Percentiles rank a stretch among this genome's conserved stretches.
Evolutionary conservation across 2,888 invertebrate species (phyloP).

Genomic region (Idaea dimidiata): DNA sequence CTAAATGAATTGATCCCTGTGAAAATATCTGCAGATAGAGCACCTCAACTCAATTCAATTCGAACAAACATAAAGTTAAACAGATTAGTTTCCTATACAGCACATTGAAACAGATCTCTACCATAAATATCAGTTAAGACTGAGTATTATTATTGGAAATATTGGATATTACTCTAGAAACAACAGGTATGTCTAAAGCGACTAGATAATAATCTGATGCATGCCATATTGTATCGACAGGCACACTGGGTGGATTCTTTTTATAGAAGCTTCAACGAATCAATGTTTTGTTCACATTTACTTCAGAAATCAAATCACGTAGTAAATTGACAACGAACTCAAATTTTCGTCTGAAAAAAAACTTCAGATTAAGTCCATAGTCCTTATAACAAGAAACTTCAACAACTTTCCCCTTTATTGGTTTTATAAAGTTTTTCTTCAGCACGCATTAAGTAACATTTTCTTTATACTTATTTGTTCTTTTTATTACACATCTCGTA

Average conservation of each 20-base stretch:
- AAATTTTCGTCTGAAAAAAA: conserved; percentile 11
- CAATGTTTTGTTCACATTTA: too few species aligned
- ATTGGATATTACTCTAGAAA: background rate
- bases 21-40: background rate
- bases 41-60: background rate
- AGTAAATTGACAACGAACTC: background rate
- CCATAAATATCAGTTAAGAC: background rate
- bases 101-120: background rate
- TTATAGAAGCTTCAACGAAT: too few species aligned
- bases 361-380: conserved; percentile 10
- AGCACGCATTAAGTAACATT: conserved; percentile 11
- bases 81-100: background rate
- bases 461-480: conserved; percentile 28
- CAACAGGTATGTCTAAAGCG: too few species aligned
- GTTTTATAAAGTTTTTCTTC: conserved; percentile 21
- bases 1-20: background rate
- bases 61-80: background rate
- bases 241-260: too few species aligned
- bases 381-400: conserved; percentile 9
- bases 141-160: background rate
- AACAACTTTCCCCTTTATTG: conserved; percentile 26
- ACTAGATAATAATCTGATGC: too few species aligned
- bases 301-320: too few species aligned
- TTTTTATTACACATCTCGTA: conserved; percentile 25
- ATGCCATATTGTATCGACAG: too few species aligned